Evolutionary conservation across 2,113 vertebrate species (phyloP), one percentile per base, ranked within the genome.

Genomic region (Crypturellus undulatus): DNA sequence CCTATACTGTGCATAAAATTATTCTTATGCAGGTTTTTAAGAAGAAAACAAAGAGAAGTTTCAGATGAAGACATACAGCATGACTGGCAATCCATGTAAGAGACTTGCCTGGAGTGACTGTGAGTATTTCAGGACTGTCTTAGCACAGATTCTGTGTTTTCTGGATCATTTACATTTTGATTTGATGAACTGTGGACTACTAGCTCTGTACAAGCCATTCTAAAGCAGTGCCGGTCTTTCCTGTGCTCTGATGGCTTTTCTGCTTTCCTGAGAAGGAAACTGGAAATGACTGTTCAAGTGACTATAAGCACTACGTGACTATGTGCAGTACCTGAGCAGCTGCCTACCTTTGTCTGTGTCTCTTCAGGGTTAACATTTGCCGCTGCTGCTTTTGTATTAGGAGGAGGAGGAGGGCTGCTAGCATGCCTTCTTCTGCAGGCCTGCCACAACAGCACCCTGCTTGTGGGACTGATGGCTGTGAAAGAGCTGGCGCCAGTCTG

Each of bases 61-160:
- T 60, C 72, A 71, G 88, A 67, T 72, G 16, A 68, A 60, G 25
- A 71, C 70, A 45, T 76, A 64, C 65, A 0, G n/a, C 78, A 90
- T 96, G 95, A 92, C 25, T 86, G 71, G 72, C 45, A 86, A 38
- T 26, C 68, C 60, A 3, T 45, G 11, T 56, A 60, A 81, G 89
- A 94, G 58, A 59, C 65, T 68, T 92, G 42, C 47, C 26, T 96
- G 93, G 84, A 92, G 40, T 76, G 88, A 96, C 94, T 82, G 94
- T 95, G 70, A 94, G 81, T 96, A 89, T 96, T 80, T 77, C n/a
- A 94, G 67, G 42, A 62, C 64, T 77, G 5, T 68, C 89, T 93
- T 90, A 93, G 83, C 25, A 67, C 56, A 47, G 84, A 49, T 72
- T 51, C 42, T 6, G 0, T 62, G 10, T 56, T 93, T 81, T 62